These are phyloP conservation scores for Epiblema foenella DNA, from an alignment of 2,888 invertebrate species.

Conservation along the genomic window DNA sequence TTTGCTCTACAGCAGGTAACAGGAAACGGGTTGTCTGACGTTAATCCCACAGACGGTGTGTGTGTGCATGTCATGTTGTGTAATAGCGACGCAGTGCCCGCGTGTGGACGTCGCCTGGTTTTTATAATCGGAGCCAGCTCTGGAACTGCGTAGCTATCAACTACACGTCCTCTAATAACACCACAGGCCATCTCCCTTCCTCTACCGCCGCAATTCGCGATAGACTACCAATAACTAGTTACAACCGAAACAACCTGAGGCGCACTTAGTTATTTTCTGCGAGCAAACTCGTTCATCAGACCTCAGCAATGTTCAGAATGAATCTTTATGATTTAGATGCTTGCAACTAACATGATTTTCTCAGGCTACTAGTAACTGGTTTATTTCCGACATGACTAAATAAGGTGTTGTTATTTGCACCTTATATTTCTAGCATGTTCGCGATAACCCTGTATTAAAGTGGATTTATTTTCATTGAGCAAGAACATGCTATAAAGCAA, in stretches of 20 bases:
- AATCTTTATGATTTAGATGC: slow-evolving; percentile 77
- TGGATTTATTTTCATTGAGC: slow-evolving; percentile 64
- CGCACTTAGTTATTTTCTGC: slow-evolving; percentile 48
- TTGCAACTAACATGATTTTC: slow-evolving; percentile 69
- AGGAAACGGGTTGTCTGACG: slow-evolving; percentile 82
- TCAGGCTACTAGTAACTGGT: slow-evolving; percentile 78
- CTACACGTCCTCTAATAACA: slow-evolving; percentile 68
- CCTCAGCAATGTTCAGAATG: slow-evolving; percentile 70
- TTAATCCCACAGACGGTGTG: slow-evolving; percentile 69
- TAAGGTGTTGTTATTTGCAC: slow-evolving; percentile 77
- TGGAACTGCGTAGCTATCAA: slow-evolving; percentile 63
- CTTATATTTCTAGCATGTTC: slow-evolving; percentile 63
- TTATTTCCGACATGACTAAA: slow-evolving; percentile 75
- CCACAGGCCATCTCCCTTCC: slow-evolving; percentile 62
- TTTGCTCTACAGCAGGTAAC: slow-evolving; percentile 81
- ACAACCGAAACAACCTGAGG: slow-evolving; percentile 37
- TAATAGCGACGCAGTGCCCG: slow-evolving; percentile 69
- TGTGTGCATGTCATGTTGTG: slow-evolving; percentile 67
- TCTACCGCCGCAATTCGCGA: slow-evolving; percentile 42
- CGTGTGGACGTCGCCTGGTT: slow-evolving; percentile 70
- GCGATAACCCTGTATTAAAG: slow-evolving; percentile 57
- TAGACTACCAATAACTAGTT: slow-evolving; percentile 29
- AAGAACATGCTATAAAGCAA: slow-evolving; percentile 46
- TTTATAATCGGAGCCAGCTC: slow-evolving; percentile 63
- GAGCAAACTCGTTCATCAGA: slow-evolving; percentile 68